Base-by-base conservation (phyloP, 30 jellyfish, hydroid and myxozoan species). In the Catostylus mosaicus region DNA sequence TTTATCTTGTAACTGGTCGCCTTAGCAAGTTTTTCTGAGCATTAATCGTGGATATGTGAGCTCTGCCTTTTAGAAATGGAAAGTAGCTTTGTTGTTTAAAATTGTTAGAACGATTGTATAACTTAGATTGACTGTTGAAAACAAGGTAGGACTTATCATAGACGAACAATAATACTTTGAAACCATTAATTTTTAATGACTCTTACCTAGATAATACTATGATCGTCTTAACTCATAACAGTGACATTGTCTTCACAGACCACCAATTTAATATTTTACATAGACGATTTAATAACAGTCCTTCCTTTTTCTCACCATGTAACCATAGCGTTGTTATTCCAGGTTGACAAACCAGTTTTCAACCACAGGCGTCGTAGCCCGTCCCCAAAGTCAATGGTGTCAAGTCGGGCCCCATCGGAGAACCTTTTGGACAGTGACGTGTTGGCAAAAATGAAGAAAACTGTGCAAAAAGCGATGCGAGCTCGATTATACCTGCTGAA, bases 401-500 rank as follows among this genome's bases (percentile, higher is more conserved):
- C 67, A 59, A 80, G 89, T 8, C 94, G 95, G 50, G 79, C 97
- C 20, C 34, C 43, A 8, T 20, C 94, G 9, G 99, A 94, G 32
- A 89, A 80, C 23, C 96, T 80, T 14, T 61, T 74, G 31, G 99
- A 94, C 33, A 94, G 91, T 12, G 99, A 94, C 45, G 77, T 88
- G 59, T 61, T 79, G 0, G 87, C 80, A 26, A 84, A 87, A 24
- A 92, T 94, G 78, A 87, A 89, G 74, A 94, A 94, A 74, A 88
- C 77, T 38, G 97, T 84, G 37, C 89, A 90, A 35, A 94, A 94
- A 35, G 99, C 90, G 10, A 80, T 77, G 88, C 68, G 96, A 18
- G 99, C 99, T 3, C 78, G 99, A 6, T 60, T 94, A 31, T 94
- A 94, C 63, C 91, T 94, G 61, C 87, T 94, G 26, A 95, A 94